Conservation (phyloP, 2,113 vertebrate species). For the Ptilorrhoa leucosticta region DNA sequence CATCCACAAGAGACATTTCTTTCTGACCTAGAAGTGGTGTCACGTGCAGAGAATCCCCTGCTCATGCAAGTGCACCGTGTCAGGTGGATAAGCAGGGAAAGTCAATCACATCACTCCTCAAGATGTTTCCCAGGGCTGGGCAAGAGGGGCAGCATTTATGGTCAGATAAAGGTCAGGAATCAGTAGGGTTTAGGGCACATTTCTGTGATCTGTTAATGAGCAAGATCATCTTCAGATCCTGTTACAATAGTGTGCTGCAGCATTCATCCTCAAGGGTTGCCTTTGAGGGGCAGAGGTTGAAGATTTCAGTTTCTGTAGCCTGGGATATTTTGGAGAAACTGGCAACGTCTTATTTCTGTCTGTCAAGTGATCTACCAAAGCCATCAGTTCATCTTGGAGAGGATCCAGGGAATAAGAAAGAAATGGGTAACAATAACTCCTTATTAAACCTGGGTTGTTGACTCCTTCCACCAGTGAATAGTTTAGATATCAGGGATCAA, state of each 20-base stretch:
- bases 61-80: fast-evolving
- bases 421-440: background rate
- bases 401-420: background rate
- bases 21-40: background rate
- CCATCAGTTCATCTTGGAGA: background rate
- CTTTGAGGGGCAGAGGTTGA: background rate
- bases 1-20: background rate
- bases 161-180: background rate
- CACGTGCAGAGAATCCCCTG: background rate
- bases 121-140: background rate
- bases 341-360: background rate
- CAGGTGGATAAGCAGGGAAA: background rate
- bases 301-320: background rate
- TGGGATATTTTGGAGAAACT: background rate
- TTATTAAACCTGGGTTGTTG: background rate
- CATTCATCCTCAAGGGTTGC: background rate
- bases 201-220: background rate
- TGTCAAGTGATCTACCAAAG: background rate
- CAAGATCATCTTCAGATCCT: background rate
- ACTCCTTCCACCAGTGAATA: background rate
- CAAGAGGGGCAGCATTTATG: background rate
- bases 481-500: background rate
- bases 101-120: background rate
- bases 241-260: background rate
- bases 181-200: background rate